phyloP scores from a whole-genome alignment of 1,140 invertebrate species.

The Campoletis sonorensis region DNA sequence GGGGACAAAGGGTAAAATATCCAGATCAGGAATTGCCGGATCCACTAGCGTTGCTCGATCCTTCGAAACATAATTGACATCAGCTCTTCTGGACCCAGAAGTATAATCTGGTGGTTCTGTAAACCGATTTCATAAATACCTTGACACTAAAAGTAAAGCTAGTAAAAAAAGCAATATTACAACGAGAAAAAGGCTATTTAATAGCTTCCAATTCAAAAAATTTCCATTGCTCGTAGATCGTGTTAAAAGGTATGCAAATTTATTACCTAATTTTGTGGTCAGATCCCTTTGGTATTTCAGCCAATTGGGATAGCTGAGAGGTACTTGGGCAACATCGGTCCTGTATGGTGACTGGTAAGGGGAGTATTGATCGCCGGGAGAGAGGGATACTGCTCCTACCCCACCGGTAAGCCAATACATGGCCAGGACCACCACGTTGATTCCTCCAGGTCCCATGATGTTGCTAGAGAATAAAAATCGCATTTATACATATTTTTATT shows the following conservation, averaged over 20 bases:
- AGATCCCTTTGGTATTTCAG: conserved; percentile 27
- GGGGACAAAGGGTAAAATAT: neutral
- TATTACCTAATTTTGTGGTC: conserved; percentile 20
- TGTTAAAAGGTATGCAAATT: neutral
- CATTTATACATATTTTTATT: conserved; percentile 59
- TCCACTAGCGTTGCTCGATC: neutral
- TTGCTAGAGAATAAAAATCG: conserved; percentile 66
- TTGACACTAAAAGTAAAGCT: no score
- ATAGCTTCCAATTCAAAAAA: no score
- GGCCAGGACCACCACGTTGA: conserved; percentile 69
- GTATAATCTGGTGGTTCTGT: conserved; percentile 26
- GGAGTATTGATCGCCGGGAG: conserved; percentile 72
- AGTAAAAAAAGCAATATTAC: neutral
- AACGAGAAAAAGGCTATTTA: neutral
- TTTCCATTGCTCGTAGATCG: no score
- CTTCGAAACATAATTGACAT: neutral
- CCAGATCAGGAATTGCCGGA: neutral
- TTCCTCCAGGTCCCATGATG: conserved; percentile 66
- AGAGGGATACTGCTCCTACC: conserved; percentile 60
- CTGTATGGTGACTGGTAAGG: conserved; percentile 61
- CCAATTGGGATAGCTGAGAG: conserved; percentile 28
- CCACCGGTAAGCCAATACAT: conserved; percentile 66
- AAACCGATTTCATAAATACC: neutral
- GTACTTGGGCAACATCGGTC: conserved; percentile 34
- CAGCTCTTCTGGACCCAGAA: neutral